Base-by-base conservation (phyloP, 2,113 vertebrate genomes). In the Tragelaphus buxtoni region DNA sequence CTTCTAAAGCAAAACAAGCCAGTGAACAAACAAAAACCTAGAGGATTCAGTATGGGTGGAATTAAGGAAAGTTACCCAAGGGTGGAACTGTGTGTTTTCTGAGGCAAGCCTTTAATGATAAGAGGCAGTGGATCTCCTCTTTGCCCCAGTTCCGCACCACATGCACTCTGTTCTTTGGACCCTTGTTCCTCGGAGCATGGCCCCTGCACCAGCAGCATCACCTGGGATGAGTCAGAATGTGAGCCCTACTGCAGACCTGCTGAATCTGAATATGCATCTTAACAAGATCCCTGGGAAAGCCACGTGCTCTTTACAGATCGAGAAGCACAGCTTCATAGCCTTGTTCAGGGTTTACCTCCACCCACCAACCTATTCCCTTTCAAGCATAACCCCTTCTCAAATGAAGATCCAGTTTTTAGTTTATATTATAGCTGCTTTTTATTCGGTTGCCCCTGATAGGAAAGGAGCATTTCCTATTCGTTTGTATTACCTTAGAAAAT, bases 1-100 rank as follows among this genome's bases (percentile, higher is more conserved):
- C 55, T 79, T 95, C 42, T 47, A 51, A 87, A 92, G 45, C 60
- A 79, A 93, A 97, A 69, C 11, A 61, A 80, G 49, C 58, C 88
- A 92, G 56, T 13, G 61, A 49, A 45, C 30, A 77, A 81, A 69
- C 22, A 69, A 63, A 63, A 93, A 55, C 49, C 45, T 63, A 85
- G 61, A 55, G n/a, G 72, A 90, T 84, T 93, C 22, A 7, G 22
- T 28, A 9, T 17, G 42, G 74, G 42, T 28, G 30, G 42, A 87
- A 26, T 32, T 20, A 77, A 42, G 49, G 60, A 87, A 56, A 32
- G 49, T 30, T 32, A 30, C 32, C 53, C 32, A 82, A 22, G n/a
- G 2, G 14, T 18, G 13, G 26, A 28, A 51, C 32, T 0, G 1
- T 63, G 49, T 28, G 11, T 61, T 94, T 96, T 85, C 74, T 81